Base-by-base conservation (phyloP, 2,113 vertebrate species). In the Salvelinus namaycush region DNA sequence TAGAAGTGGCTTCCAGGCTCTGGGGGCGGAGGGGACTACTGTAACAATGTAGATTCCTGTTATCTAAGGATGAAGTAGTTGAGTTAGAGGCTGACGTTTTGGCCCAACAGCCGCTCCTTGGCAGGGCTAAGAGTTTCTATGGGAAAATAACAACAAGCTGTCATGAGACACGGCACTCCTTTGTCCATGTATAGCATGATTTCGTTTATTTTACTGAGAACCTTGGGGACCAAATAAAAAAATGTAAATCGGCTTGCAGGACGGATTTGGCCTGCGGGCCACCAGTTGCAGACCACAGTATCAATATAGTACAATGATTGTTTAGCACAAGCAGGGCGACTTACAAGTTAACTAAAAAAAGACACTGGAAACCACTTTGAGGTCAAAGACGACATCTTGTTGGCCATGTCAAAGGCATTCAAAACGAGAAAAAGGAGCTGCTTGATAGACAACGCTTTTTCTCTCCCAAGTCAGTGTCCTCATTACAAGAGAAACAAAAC, bases 1-100 rank as follows among this genome's bases (percentile, higher is more conserved):
- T 80, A 20, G 26, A 87, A 91, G 89, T 87, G 85, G 88, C 92
- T 92, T 92, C 91, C 88, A 92, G 89, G 76, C 75, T 73, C 73
- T 82, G 66, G 26, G 18, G 57, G 48, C 39, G 0, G 9, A 44
- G 39, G 39, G 39, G 9, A 44, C 39, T 44, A 44, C 39, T 44
- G 39, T 16, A 68, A 39, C 48, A 22, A 3, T 62, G 16, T 24
- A 3, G 78, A 34, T 83, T 76, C 70, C 72, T 68, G 68, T 12
- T 72, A 62, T 73, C 31, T 49, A 83, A 76, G 7, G 13, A 24
- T 62, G 16, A 18, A 18, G 14, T 18, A 54, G 49, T 14, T 51
- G 11, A 51, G 12, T 54, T 54, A 18, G 5, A 54, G 51, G 12
- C 51, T 16, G 51, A 24, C n/a, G 1, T 62, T n/a, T 62, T 16